Evolutionary conservation across 2,113 vertebrate genomes (phyloP), one percentile per base, ranked within the genome.

Genomic region (Megaceryle torquata): DNA sequence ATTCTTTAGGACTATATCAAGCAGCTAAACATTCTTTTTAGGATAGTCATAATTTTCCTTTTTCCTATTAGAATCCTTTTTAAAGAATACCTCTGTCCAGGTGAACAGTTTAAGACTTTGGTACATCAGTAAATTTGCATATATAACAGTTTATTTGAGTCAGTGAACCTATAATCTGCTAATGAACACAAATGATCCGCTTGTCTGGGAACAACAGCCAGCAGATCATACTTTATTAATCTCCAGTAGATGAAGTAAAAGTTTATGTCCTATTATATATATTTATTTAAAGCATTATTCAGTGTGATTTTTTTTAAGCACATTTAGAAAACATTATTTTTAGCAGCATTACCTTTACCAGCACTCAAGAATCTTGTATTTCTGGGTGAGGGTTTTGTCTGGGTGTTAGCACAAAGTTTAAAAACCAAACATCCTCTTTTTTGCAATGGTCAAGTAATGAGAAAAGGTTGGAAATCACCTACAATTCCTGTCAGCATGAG

Each of bases 391-490:
- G 2, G n/a, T 20, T 86, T 51, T 84, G 35, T 63, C 68, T 33
- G 11, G 5, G 28, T 8, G 4, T 0, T 9, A 1, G 80, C 37
- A 50, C 6, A 7, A 80, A 72, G 59, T 37, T 93, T 63, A 75
- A 86, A 88, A 88, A 17, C 7, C 4, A 2, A 53, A 89, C 0
- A 3, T 82, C 15, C 70, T 57, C 75, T 92, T 92, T 83, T 85
- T 54, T 78, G 75, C 37, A 53, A 29, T 4, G 22, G 11, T 10
- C 41, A 83, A 64, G 15, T 72, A 77, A 67, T 0, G 2, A 91
- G 46, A 67, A 78, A 68, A 28, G n/a, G 65, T 0, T 68, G 88
- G 96, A 96, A 97, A 96, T 16, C 74, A 92, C 96, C 96, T 86
- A 84, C n/a, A 44, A 7, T 84, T 91, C 90, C 83, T 1, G 0